Conservation (phyloP, 2,888 invertebrate genomes). For the Cetonia aurata region DNA sequence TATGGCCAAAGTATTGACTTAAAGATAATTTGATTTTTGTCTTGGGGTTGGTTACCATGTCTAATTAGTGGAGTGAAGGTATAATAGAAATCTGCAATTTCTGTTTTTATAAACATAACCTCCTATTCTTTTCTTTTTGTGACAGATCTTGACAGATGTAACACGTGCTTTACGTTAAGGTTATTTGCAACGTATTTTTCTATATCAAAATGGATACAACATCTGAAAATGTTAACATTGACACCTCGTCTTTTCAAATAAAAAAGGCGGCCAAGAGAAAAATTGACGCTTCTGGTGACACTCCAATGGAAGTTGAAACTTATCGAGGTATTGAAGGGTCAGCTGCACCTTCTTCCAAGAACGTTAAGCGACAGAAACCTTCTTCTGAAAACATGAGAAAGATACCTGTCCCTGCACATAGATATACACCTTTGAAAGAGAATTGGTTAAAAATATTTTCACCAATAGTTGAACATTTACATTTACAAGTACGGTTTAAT, state of each 20-base stretch:
- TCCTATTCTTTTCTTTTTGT: too few relatives aligned
- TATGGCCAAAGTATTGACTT: too few relatives aligned
- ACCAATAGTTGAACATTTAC: conserved; percentile 94
- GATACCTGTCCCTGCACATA: conserved; percentile 92
- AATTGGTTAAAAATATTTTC: conserved; percentile 98
- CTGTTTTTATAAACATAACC: too few relatives aligned
- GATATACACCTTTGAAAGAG: conserved; percentile 94
- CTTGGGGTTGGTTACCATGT: too few relatives aligned
- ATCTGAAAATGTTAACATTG: conserved; percentile 64
- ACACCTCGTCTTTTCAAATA: conserved; percentile 69
- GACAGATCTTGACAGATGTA: too few relatives aligned
- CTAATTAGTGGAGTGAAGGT: too few relatives aligned
- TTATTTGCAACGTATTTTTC: background rate
- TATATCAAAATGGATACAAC: background rate
- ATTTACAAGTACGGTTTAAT: conserved; percentile 95
- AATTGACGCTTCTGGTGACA: conserved; percentile 66
- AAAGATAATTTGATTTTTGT: too few relatives aligned
- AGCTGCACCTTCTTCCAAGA: conserved; percentile 60
- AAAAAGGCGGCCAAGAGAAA: conserved; percentile 69
- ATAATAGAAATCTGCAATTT: too few relatives aligned
- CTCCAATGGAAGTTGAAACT: conserved; percentile 76
- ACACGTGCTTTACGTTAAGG: too few relatives aligned
- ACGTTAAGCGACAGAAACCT: conserved; percentile 47
- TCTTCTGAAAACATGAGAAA: conserved; percentile 74
- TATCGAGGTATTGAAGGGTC: conserved; percentile 75